These are phyloP conservation scores for Paralinhomoeus sp. DNA, from an alignment of 2,888 invertebrate genomes.

Conservation along the genomic window DNA sequence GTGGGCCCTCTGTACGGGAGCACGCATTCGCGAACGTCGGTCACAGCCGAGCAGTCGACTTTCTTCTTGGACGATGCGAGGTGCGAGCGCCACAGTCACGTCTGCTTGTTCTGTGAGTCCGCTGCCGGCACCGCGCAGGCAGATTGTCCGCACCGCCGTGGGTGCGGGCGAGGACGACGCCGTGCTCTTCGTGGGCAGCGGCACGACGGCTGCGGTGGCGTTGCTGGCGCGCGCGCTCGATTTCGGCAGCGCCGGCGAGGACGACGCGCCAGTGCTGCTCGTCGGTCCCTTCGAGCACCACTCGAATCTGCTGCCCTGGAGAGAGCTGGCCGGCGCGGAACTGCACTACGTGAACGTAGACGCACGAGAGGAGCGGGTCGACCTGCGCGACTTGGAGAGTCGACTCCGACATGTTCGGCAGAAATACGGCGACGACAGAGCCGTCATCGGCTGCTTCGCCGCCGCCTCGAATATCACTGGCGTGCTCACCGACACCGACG, in stretches of 20 bases:
- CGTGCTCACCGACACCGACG: conserved; percentile 55
- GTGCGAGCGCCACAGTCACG: conserved; percentile 9
- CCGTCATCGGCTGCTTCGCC: conserved; percentile 56
- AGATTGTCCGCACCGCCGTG: conserved; percentile 53
- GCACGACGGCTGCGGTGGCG: conserved; percentile 51
- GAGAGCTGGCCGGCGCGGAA: conserved; percentile 39
- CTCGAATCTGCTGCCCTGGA: conserved; percentile 56
- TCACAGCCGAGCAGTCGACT: conserved; percentile 64
- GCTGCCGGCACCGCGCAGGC: conserved; percentile 33
- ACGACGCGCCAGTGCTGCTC: conserved; percentile 37
- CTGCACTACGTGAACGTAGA: conserved; percentile 32
- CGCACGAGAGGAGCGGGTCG: conserved; percentile 52
- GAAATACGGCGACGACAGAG: no score
- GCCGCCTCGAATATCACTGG: conserved; percentile 72
- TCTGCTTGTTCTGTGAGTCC: neutral
- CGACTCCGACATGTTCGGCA: conserved; percentile 34
- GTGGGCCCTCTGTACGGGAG: conserved; percentile 63
- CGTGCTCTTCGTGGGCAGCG: conserved; percentile 48
- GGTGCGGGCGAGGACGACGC: conserved; percentile 58
- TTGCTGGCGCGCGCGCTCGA: conserved; percentile 47
- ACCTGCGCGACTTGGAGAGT: conserved; percentile 48
- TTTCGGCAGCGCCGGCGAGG: neutral
- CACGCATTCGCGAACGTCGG: conserved; percentile 53
- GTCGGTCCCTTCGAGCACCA: conserved; percentile 56
- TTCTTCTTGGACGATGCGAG: conserved; percentile 47